A percentile compares a stretch with the other conserved stretches of the same genome.
Conservation (phyloP, 2,113 vertebrate species). For the Litocranius walleri region DNA sequence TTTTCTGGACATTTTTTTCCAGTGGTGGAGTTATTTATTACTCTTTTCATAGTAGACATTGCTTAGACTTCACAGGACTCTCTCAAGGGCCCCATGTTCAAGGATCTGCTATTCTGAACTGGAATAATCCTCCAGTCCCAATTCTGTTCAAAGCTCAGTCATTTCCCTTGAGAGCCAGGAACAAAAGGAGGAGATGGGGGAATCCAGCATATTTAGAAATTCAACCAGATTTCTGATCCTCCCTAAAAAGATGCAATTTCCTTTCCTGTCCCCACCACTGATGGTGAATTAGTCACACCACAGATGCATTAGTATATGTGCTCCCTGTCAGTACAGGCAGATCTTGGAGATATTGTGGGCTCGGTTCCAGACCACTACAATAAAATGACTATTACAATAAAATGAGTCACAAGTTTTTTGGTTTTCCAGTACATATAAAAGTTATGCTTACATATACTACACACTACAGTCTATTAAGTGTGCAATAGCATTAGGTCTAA, state of each 20-base stretch:
- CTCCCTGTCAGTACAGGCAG: not conserved
- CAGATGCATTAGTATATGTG: not conserved
- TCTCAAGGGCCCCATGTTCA: not conserved
- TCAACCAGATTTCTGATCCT: not conserved
- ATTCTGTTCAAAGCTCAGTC: not conserved
- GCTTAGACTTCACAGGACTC: not conserved
- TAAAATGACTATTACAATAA: not conserved
- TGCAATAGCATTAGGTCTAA: not conserved
- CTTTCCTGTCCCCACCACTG: not conserved
- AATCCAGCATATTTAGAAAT: not conserved
- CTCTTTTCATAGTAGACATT: not conserved
- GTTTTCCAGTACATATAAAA: not conserved
- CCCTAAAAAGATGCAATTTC: not conserved
- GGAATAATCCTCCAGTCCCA: not conserved
- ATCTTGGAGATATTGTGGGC: not conserved
- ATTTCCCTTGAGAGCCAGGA: not conserved
- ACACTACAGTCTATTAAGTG: not conserved
- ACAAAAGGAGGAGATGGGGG: not conserved
- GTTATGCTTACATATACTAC: not conserved
- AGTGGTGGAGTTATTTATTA: not conserved
- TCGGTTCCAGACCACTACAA: not conserved
- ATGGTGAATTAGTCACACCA: not conserved
- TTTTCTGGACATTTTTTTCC: conserved; percentile 15
- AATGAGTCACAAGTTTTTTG: not conserved
- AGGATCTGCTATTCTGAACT: not conserved